A percentile compares a stretch with the other conserved stretches of the same genome.
Conservation (phyloP, 2,888 invertebrate genomes). For the Melanargia galathea region DNA sequence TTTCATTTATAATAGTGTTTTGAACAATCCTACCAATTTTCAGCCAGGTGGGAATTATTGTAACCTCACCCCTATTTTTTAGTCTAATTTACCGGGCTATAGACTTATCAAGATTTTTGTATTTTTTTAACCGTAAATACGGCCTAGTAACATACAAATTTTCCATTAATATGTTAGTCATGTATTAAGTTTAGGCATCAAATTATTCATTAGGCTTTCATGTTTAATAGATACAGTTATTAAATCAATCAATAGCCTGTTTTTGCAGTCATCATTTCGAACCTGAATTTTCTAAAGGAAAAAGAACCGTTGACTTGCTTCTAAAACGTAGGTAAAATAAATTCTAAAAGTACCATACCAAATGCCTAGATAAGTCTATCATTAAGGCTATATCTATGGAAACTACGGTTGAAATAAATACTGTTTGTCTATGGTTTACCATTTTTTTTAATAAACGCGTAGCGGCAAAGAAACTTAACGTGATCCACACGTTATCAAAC, state of each 20-base stretch:
- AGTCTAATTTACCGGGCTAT: too few relatives aligned
- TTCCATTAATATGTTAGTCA: not conserved
- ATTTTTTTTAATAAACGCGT: not conserved
- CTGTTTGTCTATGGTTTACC: not conserved
- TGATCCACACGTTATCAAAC: slow-evolving; percentile 32
- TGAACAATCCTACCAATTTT: too few relatives aligned
- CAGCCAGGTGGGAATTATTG: too few relatives aligned
- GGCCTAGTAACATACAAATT: not conserved
- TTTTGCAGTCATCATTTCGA: too few relatives aligned
- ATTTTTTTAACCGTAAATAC: not conserved
- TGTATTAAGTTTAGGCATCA: not conserved
- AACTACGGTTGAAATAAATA: not conserved
- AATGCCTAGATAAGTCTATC: too few relatives aligned
- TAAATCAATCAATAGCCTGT: not conserved
- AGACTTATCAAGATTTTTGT: too few relatives aligned
- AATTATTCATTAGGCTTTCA: slow-evolving; percentile 2
- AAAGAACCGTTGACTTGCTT: too few relatives aligned
- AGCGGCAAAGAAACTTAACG: slow-evolving; percentile 6
- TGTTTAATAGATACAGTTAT: not conserved
- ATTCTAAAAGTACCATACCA: too few relatives aligned
- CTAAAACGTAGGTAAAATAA: too few relatives aligned
- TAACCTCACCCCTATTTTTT: too few relatives aligned
- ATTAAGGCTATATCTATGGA: not conserved
- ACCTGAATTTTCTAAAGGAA: too few relatives aligned
- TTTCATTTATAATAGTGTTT: too few relatives aligned